Conservation (phyloP, 2,797 vertebrate genomes). For the Hemitrygon akajei region DNA sequence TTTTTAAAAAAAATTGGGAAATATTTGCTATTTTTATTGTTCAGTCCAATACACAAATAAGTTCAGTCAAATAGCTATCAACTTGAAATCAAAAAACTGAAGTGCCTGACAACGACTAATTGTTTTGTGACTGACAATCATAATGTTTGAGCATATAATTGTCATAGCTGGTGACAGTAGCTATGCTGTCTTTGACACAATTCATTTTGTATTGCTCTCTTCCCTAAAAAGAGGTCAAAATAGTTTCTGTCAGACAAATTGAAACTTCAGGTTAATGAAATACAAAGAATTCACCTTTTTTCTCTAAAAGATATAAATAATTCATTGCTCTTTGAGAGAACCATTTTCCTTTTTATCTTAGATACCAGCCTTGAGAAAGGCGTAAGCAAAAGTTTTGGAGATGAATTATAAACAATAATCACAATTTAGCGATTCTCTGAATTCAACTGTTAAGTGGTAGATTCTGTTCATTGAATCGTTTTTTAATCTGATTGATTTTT, state of each 20-base stretch:
- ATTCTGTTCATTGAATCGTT: not conserved
- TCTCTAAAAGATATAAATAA: constrained; percentile 59
- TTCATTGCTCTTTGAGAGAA: constrained; percentile 61
- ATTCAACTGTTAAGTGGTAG: not conserved
- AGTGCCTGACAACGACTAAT: not conserved
- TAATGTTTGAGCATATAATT: not conserved
- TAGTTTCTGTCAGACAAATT: constrained; percentile 15
- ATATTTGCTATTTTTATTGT: not conserved
- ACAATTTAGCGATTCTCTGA: not conserved
- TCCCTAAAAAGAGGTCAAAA: constrained; percentile 22
- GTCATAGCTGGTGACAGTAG: not conserved
- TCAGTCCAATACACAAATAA: not conserved
- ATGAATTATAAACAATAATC: not conserved
- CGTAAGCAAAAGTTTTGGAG: constrained; percentile 39
- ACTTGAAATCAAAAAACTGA: not conserved
- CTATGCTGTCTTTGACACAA: not conserved
- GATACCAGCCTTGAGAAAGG: constrained; percentile 46
- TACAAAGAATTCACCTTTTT: constrained; percentile 31
- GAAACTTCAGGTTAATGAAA: constrained; percentile 19
- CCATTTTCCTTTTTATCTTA: not conserved
- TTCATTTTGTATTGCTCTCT: not conserved
- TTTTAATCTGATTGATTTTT: not conserved
- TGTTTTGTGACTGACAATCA: not conserved
- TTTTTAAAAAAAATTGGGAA: not conserved
- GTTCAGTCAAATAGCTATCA: not conserved